Evolutionary conservation across 2,888 invertebrate species (phyloP).

Genomic region (Spialia ferax): DNA sequence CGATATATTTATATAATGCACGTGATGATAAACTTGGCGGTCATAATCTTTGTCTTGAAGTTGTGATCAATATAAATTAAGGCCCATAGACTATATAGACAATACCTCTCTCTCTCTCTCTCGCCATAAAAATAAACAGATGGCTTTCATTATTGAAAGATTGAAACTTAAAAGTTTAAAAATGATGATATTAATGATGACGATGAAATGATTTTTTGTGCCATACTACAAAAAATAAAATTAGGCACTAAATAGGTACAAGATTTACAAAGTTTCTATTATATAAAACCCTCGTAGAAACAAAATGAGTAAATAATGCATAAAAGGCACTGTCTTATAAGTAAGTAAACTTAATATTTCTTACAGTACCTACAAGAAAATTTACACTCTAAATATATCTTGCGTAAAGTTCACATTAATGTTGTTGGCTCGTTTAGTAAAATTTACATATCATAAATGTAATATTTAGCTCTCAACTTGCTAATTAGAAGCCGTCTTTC

Average conservation of each 20-base stretch:
- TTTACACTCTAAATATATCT: slow-evolving; percentile 53
- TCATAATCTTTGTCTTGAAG: slow-evolving; percentile 5
- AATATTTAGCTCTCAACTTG: slow-evolving; percentile 85
- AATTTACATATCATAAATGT: slow-evolving; percentile 86
- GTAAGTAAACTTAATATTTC: slow-evolving; percentile 60
- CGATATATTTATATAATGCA: slow-evolving; percentile 23
- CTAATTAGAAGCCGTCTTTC: slow-evolving; percentile 81
- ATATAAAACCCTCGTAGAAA: slow-evolving; percentile 5
- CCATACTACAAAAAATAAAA: too few relatives aligned
- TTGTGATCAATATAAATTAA: background rate
- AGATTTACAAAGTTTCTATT: background rate
- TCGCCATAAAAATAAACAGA: too few relatives aligned
- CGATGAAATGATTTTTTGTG: too few relatives aligned
- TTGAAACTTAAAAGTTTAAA: too few relatives aligned
- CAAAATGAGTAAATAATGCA: slow-evolving; percentile 15
- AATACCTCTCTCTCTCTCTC: too few relatives aligned
- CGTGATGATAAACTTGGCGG: background rate
- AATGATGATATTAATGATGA: too few relatives aligned
- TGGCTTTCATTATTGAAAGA: too few relatives aligned
- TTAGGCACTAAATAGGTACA: background rate
- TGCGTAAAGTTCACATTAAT: slow-evolving; percentile 63
- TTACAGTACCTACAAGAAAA: slow-evolving; percentile 47
- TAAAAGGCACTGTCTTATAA: slow-evolving; percentile 55
- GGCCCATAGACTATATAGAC: too few relatives aligned
- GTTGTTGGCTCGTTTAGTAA: slow-evolving; percentile 59